Percentiles rank a stretch among this genome's conserved stretches.
phyloP scores from a whole-genome alignment of 1,140 invertebrate species.

The Metaphire vulgaris region DNA sequence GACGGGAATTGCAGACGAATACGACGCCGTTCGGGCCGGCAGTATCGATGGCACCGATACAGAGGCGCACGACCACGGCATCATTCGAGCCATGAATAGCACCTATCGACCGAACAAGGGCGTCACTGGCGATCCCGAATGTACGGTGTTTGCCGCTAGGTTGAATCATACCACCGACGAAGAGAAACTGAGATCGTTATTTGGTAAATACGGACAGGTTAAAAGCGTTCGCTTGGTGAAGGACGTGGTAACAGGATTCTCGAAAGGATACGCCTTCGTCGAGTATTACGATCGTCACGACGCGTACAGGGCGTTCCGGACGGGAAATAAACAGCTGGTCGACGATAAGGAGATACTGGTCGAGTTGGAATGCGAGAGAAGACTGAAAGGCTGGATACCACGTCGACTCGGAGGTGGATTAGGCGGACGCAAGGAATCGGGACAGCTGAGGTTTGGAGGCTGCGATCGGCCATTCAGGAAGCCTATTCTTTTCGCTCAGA shows the following conservation, averaged over 20 bases:
- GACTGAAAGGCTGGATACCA: slow-evolving; percentile 72
- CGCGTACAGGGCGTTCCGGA: slow-evolving; percentile 59
- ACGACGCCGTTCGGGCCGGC: slow-evolving; percentile 59
- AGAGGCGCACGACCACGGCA: slow-evolving; percentile 71
- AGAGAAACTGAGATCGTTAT: slow-evolving; percentile 49
- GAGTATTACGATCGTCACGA: slow-evolving; percentile 64
- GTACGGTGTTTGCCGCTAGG: slow-evolving; percentile 72
- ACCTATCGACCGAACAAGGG: slow-evolving; percentile 62
- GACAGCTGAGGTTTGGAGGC: slow-evolving; percentile 79
- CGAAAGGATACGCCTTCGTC: slow-evolving; percentile 76
- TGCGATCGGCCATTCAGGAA: slow-evolving; percentile 62
- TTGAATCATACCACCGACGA: slow-evolving; percentile 66
- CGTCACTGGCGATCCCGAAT: slow-evolving; percentile 61
- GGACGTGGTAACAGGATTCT: slow-evolving; percentile 74
- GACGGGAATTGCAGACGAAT: slow-evolving; percentile 28
- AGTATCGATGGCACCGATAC: slow-evolving; percentile 79
- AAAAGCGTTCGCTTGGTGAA: slow-evolving; percentile 63
- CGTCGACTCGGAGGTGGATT: slow-evolving; percentile 77
- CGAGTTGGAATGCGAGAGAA: slow-evolving; percentile 56
- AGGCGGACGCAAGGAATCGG: slow-evolving; percentile 77
- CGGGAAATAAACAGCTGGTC: slow-evolving; percentile 61
- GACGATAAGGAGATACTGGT: slow-evolving; percentile 59
- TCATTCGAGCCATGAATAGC: slow-evolving; percentile 64
- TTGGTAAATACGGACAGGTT: slow-evolving; percentile 55
- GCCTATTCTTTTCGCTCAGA: slow-evolving; percentile 10